These are phyloP conservation scores for Bujurquina vittata DNA, from an alignment of 2,113 vertebrate genomes.

Conservation along the genomic window DNA sequence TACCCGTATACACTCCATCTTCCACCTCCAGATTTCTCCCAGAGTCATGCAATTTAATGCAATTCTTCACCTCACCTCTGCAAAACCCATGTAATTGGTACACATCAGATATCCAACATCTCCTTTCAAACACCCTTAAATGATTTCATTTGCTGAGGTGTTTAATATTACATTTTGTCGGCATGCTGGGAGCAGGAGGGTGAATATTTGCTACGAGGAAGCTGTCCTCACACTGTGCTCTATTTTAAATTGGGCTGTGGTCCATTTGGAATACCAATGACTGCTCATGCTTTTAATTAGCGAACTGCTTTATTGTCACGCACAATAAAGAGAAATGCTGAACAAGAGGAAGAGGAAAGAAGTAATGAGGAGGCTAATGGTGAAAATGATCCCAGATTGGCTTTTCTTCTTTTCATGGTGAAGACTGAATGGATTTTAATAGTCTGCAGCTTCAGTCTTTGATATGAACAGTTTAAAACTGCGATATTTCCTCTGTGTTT, in stretches of 20 bases:
- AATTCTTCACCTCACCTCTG: constrained; percentile 60
- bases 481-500: constrained; percentile 32
- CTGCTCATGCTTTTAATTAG: constrained; percentile 76
- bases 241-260: constrained; percentile 57
- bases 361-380: constrained; percentile 73
- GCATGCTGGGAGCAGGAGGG: constrained; percentile 44
- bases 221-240: constrained; percentile 41
- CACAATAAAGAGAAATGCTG: constrained; percentile 71
- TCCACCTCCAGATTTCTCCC: constrained; percentile 11
- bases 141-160: constrained; percentile 73
- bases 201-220: constrained; percentile 54
- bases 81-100: constrained; percentile 67
- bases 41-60: constrained; percentile 52
- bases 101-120: constrained; percentile 65
- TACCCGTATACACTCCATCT: background rate
- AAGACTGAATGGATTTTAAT: constrained; percentile 63
- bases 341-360: constrained; percentile 62
- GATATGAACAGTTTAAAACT: constrained; percentile 17
- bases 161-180: constrained; percentile 77
- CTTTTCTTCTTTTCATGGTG: constrained; percentile 40
- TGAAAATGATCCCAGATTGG: constrained; percentile 66
- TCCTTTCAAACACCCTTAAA: constrained; percentile 70
- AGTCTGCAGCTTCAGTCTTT: constrained; percentile 10
- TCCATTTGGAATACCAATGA: constrained; percentile 69
- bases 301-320: constrained; percentile 53